Base-by-base conservation (phyloP, 2,113 vertebrate species). In the Dicrurus megarhynchus region DNA sequence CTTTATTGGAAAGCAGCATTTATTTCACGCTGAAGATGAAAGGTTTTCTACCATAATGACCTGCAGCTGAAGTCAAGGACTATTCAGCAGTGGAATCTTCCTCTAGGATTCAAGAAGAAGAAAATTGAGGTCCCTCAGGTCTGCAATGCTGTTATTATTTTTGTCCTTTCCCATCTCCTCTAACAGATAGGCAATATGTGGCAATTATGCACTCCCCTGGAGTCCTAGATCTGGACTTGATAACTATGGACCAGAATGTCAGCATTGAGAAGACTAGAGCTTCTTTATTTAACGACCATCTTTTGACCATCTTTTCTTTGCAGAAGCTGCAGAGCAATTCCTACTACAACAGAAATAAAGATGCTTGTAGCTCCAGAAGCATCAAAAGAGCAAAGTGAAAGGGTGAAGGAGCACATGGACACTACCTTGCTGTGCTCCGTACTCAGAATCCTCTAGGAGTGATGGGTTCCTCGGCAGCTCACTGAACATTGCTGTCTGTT, bases 401-500 rank as follows among this genome's bases (percentile, higher is more conserved):
- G 8, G 4, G 0, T 78, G 17, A 89, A 67, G 26, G 16, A 68
- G 10, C 13, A 41, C 8, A 16, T 10, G 52, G 10, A 3, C 21
- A 41, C 18, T 33, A 15, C 71, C 2, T 16, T 90, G 39, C 14
- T 16, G 7, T 15, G 9, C 10, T 50, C 21, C 13, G 13, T 13
- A 5, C 11, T 63, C 12, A 52, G 30, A 49, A 85, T 52, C 18
- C 19, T 88, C 14, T 33, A 63, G 33, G 33, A 47, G 23, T 75
- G 39, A 52, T 4, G 13, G 3, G 8, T 5, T 65, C 47, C 13
- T 41, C 20, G 57, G 6, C 32, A 74, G 41, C 6, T 26, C 41
- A 52, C 26, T 57, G 27, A 68, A 14, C 5, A 75, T 23, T 4
- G 1, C 10, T 0, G 1, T 37, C 6, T 5, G 1, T 37, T 68